Base-by-base conservation (phyloP, 1,140 invertebrate species). In the Tetramorium parvispinum region DNA sequence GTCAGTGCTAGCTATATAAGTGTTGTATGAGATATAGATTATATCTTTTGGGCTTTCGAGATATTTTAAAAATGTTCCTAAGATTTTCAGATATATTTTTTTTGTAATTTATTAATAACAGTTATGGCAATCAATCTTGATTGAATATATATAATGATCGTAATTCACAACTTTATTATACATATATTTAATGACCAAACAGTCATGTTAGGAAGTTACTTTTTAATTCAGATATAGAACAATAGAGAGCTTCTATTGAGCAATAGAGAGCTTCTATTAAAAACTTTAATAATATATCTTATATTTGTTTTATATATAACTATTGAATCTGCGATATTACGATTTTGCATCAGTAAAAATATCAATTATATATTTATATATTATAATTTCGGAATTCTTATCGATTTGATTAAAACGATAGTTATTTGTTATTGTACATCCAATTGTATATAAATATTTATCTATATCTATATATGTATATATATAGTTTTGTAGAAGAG, bases 401-500 rank as follows among this genome's bases (percentile, higher is more conserved):
- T 90, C 76, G 86, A 79, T 89, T 87, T 87, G 76, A 87, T 90
- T 82, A 81, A 90, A 83, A 89, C 27, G 27, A 81, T 66, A 86
- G 21, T 57, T 77, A 40, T 86, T 51, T 68, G 68, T 85, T 91
- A 89, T 87, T 91, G 83, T 90, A 93, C 89, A 91, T 91, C 89
- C 70, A 87, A 91, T 88, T 85, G 87, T 94, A 93, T 92, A 94
- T 93, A 94, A 94, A 94, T 94, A 94, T 89, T 82, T 61, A 87
- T 92, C 87, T 85, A 66, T 86, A 46, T 85, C 37, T 66, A 66
- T 63, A 18, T 59, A 57, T 57, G 6, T 55, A 21, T 21, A 55
- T 4, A 63, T 76, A 85, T 89, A 75, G 82, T 68, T 79, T 66
- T 81, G 32, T 81, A 81, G 77, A 68, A 81, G 65, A 70, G 1